Percentiles rank a stretch among this genome's conserved stretches.
phyloP scores from a whole-genome alignment of 2,113 vertebrate genomes.

The Neolamprologus longior region DNA sequence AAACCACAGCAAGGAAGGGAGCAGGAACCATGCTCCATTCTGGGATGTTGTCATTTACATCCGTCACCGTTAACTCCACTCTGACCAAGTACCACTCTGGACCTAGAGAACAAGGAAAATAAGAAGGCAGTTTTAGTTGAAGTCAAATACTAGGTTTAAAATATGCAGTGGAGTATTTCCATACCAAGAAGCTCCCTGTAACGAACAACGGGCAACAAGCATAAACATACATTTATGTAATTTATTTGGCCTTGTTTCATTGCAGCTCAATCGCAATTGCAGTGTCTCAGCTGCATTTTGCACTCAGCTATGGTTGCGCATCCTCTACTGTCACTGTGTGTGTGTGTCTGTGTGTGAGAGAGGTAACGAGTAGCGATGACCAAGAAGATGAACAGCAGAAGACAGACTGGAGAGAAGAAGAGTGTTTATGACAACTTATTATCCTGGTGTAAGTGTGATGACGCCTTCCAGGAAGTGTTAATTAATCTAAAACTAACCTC shows the following conservation, averaged over 20 bases:
- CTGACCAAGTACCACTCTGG: slow-evolving; percentile 78
- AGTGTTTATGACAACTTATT: background rate
- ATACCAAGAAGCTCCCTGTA: background rate
- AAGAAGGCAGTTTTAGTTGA: background rate
- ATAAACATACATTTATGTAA: background rate
- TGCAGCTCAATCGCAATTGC: background rate
- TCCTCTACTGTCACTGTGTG: background rate
- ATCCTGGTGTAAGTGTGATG: background rate
- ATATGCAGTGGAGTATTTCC: background rate
- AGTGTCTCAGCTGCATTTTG: background rate
- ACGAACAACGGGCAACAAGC: background rate
- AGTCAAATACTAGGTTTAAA: background rate
- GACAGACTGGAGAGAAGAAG: background rate
- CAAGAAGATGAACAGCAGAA: background rate
- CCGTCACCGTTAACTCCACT: slow-evolving; percentile 76
- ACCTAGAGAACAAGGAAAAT: slow-evolving; percentile 53
- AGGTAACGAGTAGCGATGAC: background rate
- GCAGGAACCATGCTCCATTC: slow-evolving; percentile 82
- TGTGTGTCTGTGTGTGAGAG: background rate
- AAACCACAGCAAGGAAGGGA: slow-evolving; percentile 78
- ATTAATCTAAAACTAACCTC: background rate
- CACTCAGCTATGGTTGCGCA: background rate
- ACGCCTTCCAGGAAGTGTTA: background rate
- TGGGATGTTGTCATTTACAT: slow-evolving; percentile 82
- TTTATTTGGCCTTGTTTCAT: background rate